Evolutionary conservation across 2,888 invertebrate species (phyloP), one percentile per base, ranked within the genome.

Genomic region (Hirtodrosophila cameraria): DNA sequence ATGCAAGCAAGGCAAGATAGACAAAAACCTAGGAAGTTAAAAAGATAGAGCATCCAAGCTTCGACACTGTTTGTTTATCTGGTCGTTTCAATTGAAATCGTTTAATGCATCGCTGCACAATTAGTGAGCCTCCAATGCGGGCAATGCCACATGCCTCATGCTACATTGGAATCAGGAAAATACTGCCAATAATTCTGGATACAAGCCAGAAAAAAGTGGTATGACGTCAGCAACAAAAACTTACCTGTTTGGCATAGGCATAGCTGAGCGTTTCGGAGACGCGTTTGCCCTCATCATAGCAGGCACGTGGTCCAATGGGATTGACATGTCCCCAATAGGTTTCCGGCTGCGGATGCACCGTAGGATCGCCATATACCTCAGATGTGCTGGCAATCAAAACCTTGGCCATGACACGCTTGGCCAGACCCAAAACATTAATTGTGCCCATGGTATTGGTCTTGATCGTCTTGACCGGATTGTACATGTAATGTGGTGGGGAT

Each of bases 311-410:
- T 1, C 97, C 97, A 85, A 99, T 99, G 5, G 99, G 99, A 93
- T 99, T 99, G 0, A 99, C 99, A 91, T 99, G 97, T 0, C 99
- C 99, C 99, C 99, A 99, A 89, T 99, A 99, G 0, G 96, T 95
- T 92, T 99, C 99, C 0, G 96, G 95, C 90, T 99, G 99, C 0
- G 99, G 99, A 92, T 99, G 99, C 9, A 97, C 97, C 90, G 97
- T 96, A 0, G 99, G 99, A 92, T 99, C 99, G 7, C 99, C 99
- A 90, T 99, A 99, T 0, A 99, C 97, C 92, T 99, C 99, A 0
- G 99, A 99, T 1, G 99, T 99, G 84, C 99, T 99, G 7, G 99
- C 99, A 88, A 99, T 96, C 63, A 99, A 92, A 49, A 99, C 95
- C 88, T 95, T 95, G 5, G 98, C 99, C 83, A 97, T 95, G 30